Evolutionary conservation across 2,888 invertebrate genomes (phyloP), one percentile per base, ranked within the genome.

Genomic region (Conus canariensis): DNA sequence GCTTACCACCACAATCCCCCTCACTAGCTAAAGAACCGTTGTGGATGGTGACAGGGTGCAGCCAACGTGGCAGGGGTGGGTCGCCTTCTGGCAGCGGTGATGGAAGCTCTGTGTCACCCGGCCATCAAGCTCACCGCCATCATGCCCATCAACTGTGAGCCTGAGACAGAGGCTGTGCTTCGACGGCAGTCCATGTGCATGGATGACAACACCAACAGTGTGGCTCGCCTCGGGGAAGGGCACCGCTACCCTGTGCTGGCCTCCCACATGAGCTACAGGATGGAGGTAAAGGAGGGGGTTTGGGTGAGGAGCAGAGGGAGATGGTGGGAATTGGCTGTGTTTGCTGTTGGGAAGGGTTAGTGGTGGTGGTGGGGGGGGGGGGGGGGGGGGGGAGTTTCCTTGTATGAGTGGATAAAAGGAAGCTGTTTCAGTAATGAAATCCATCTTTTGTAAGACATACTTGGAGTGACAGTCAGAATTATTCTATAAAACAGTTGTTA

Each of bases 31-130:
- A 30, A 30, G 30, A 30, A 30, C 30, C 30, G 2, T 30, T 30
- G 30, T 30, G 30, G 30, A 30, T 30, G 30, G 30, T 30, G 30
- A 45, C 91, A 95, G 95, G 93, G 93, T 25, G 94, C 94, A 93
- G 92, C 94, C 85, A 95, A 95, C 90, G 94, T 94, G 19, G 93
- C 94, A 83, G 96, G 96, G 7, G 94, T 95, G 94, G 97, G 97
- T 94, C 97, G 98, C 89, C 96, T 98, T 3, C 96, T 98, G 88
- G 98, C 98, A 92, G 98, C 99, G 0, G 98, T 98, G 5, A 97
- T 98, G 92, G 98, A 98, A 83, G 98, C 99, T 0, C 97, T 99
- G 92, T 98, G 98, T 95, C 97, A 97, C 85, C 98, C 98, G 0
- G 97, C 97, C 4, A 97, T 98, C 30, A 97, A 98, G 91, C 96